Conservation (phyloP, 1,140 invertebrate species). For the Drosophila paulistorum region DNA sequence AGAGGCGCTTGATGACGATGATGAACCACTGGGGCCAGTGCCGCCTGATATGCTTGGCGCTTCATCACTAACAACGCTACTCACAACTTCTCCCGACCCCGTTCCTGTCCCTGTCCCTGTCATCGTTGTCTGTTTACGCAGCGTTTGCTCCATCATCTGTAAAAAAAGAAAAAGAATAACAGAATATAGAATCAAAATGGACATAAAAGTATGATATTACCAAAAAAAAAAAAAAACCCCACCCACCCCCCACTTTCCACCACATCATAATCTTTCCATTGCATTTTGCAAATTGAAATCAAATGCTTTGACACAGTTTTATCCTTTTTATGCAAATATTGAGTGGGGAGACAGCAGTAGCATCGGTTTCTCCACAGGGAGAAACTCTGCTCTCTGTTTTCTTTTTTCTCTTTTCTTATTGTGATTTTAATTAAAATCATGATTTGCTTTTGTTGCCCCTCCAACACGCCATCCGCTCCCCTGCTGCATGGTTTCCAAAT, state of each 20-base stretch:
- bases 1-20: constrained; percentile 53
- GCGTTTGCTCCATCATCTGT: constrained; percentile 70
- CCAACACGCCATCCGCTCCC: too few species aligned
- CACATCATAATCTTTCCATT: constrained; percentile 2
- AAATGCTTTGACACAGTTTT: constrained; percentile 56
- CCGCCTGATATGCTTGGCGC: constrained; percentile 54
- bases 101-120: constrained; percentile 10
- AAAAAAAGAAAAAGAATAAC: constrained; percentile 1
- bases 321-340: background rate
- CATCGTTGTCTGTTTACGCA: constrained; percentile 63
- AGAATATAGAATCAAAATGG: background rate
- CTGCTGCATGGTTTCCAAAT: constrained; percentile 14
- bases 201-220: background rate
- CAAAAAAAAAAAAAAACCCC: background rate
- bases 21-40: constrained; percentile 20
- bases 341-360: background rate
- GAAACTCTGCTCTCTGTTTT: constrained; percentile 23
- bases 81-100: constrained; percentile 12
- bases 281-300: constrained; percentile 57
- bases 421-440: constrained; percentile 68
- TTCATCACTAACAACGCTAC: constrained; percentile 30
- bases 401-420: constrained; percentile 41
- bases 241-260: too few species aligned
- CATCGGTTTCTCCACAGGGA: constrained; percentile 1
- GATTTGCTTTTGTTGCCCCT: constrained; percentile 34